phyloP scores from a whole-genome alignment of 2,888 invertebrate genomes.

The Hydriomena furcata region DNA sequence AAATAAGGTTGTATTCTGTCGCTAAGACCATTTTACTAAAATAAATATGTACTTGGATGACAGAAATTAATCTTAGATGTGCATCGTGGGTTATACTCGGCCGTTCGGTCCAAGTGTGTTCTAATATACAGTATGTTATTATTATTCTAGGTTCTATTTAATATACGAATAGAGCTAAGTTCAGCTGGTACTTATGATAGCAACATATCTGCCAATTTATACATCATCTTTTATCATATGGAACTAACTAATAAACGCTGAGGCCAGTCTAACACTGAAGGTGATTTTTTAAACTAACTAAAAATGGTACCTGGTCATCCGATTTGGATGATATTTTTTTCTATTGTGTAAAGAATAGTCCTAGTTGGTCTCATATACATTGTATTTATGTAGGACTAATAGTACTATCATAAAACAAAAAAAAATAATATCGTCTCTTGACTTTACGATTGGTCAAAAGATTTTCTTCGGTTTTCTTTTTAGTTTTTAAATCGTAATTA shows the following conservation, averaged over 20 bases:
- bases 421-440: too few relatives aligned
- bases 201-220: slow-evolving; percentile 31
- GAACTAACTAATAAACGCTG: not conserved
- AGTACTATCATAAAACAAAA: too few relatives aligned
- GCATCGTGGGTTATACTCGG: slow-evolving; percentile 22
- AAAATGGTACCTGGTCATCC: too few relatives aligned
- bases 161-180: slow-evolving; percentile 20
- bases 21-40: not conserved
- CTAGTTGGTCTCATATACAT: too few relatives aligned
- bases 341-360: too few relatives aligned
- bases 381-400: too few relatives aligned
- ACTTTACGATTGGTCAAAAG: too few relatives aligned
- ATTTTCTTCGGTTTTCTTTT: too few relatives aligned
- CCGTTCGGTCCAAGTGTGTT: slow-evolving; percentile 27
- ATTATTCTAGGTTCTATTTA: slow-evolving; percentile 12
- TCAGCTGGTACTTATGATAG: slow-evolving; percentile 23
- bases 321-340: too few relatives aligned
- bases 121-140: slow-evolving; percentile 30
- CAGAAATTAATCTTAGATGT: not conserved
- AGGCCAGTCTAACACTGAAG: slow-evolving; percentile 7
- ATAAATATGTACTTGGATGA: too few relatives aligned
- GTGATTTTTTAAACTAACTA: too few relatives aligned
- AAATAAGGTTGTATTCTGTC: slow-evolving; percentile 8
- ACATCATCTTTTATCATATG: slow-evolving; percentile 3
- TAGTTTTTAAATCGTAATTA: too few relatives aligned